Evolutionary conservation across 2,113 vertebrate genomes (phyloP), one percentile per base, ranked within the genome.

Genomic region (Mobula birostris): DNA sequence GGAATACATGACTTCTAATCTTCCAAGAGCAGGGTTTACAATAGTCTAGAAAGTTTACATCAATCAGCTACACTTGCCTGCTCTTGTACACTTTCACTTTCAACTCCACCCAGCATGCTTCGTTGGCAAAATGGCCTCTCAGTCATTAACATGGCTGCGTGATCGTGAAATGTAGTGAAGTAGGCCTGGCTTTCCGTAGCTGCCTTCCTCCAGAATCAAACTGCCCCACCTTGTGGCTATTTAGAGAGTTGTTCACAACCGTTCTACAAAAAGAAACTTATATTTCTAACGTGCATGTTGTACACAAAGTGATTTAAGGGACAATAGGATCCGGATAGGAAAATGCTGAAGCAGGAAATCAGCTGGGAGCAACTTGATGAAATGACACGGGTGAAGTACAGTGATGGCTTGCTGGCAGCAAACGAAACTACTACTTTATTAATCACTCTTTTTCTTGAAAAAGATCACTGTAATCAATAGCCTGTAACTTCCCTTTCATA

Each of bases 161-260:
- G 29, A 19, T 8, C 63, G 6, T 90, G 63, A 15, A 61, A 12
- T 63, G 12, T 15, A 70, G 12, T 70, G 76, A 79, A 48, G 8
- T 66, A 29, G 7, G 11, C 58, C 83, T 63, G 83, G 5, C 21
- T 29, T 61, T 58, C 27, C 82, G 7, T 68, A 15, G 85, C 58
- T 68, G 58, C 85, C 17, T 90, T 66, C 29, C n/a, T 32, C 6
- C 58, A n/a, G 63, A 27, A 63, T 90, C 6, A 36, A 66, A 15
- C 5, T 90, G 61, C 85, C n/a, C 85, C 85, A 90, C 32, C 85
- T 90, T 90, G 85, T 90, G 85, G 85, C 61, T n/a, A 90, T 19
- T 90, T 17, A 15, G 61, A 88, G 58, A 32, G 5, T 0, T 90
- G 85, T 29, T 32, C 14, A 68, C 61, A 90, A 15, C 63, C n/a